These are phyloP conservation scores for Microctenopoma stevenorrisi DNA, from an alignment of 2,797 vertebrate species.

Conservation along the genomic window DNA sequence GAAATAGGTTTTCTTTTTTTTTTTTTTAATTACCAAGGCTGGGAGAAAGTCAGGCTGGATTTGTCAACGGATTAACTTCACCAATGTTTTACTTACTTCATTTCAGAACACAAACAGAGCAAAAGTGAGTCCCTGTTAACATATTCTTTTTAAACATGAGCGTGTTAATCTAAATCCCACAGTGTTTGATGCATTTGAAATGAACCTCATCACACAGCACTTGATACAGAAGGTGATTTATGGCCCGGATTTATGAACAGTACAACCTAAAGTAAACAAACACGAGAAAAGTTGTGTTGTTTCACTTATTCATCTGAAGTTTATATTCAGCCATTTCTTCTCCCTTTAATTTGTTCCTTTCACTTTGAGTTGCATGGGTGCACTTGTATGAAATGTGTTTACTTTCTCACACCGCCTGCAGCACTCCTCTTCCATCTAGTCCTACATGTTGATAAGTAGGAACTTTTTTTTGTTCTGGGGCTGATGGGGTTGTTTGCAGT, in stretches of 20 bases:
- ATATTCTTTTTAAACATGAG: slow-evolving; percentile 12
- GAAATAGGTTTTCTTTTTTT: not conserved
- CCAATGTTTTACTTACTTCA: slow-evolving; percentile 5
- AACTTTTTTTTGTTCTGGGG: slow-evolving; percentile 30
- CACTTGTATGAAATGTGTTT: slow-evolving; percentile 65
- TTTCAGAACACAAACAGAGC: slow-evolving; percentile 20
- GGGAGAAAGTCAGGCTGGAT: not conserved
- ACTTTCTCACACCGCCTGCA: slow-evolving; percentile 58
- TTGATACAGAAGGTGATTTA: slow-evolving; percentile 33
- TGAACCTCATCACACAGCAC: slow-evolving; percentile 30
- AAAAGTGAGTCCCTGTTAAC: not conserved
- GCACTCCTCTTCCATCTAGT: slow-evolving; percentile 56
- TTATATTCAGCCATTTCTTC: slow-evolving; percentile 44
- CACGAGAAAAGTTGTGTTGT: slow-evolving; percentile 43
- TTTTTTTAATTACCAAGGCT: slow-evolving; percentile 1
- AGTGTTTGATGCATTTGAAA: not conserved
- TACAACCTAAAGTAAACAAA: slow-evolving; percentile 45
- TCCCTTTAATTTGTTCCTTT: slow-evolving; percentile 45
- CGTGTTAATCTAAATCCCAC: slow-evolving; percentile 21
- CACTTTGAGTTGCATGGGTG: slow-evolving; percentile 49
- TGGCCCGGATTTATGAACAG: slow-evolving; percentile 30
- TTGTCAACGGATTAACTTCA: slow-evolving; percentile 11
- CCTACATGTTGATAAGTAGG: slow-evolving; percentile 55
- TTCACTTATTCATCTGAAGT: slow-evolving; percentile 52
- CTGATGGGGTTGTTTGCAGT: slow-evolving; percentile 49